Evolutionary conservation across 2,113 vertebrate genomes (phyloP).

Genomic region (Grallaria varia): DNA sequence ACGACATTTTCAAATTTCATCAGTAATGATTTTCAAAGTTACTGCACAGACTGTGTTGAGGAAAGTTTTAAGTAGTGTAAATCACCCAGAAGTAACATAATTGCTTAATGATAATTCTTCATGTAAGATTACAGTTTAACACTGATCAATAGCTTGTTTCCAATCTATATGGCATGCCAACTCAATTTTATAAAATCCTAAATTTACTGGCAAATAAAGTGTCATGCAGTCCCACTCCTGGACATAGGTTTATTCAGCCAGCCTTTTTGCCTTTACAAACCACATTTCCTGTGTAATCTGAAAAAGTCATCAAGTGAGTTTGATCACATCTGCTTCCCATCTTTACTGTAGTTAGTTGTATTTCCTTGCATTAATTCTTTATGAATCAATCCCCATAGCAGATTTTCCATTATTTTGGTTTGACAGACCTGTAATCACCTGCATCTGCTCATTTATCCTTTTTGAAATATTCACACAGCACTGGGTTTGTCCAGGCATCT

Average conservation of each 20-base stretch:
- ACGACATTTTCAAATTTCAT: background rate
- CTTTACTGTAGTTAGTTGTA: background rate
- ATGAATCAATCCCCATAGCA: background rate
- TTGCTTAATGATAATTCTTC: constrained; percentile 23
- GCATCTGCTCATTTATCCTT: background rate
- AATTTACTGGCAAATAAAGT: constrained; percentile 10
- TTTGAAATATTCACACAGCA: background rate
- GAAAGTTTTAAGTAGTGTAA: background rate
- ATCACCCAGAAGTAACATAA: background rate
- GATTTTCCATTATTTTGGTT: constrained; percentile 4
- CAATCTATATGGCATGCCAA: background rate
- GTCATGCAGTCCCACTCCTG: background rate
- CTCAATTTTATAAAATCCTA: background rate
- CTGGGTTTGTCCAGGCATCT: background rate
- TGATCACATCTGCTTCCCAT: background rate
- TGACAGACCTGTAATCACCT: background rate
- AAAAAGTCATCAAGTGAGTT: constrained; percentile 3
- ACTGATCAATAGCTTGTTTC: constrained; percentile 16
- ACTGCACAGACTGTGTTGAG: background rate
- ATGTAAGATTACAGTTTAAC: background rate
- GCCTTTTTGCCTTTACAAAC: background rate
- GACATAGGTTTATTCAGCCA: background rate
- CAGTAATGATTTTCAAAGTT: constrained; percentile 20
- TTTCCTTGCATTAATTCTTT: constrained; percentile 7
- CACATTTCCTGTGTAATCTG: background rate